Evolutionary conservation across 2,888 invertebrate genomes (phyloP).

Genomic region (Cosmopolites sordidus): DNA sequence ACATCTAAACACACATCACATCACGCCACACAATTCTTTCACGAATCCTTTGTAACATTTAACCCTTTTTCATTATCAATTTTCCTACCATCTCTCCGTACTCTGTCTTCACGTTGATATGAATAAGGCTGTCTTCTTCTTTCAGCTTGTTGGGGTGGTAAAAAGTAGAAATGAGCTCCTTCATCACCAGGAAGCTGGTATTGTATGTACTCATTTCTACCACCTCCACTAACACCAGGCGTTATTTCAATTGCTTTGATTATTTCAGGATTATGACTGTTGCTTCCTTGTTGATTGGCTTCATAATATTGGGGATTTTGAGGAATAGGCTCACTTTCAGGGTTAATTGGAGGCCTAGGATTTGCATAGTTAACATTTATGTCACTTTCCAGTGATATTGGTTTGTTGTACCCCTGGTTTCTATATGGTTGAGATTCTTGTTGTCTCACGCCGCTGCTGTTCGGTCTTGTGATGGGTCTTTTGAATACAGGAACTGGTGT

Average conservation of each 20-base stretch:
- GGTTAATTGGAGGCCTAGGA: conserved; percentile 64
- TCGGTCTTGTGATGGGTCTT: conserved; percentile 6
- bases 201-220: conserved; percentile 58
- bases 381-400: conserved; percentile 58
- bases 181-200: conserved; percentile 71
- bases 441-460: conserved; percentile 7
- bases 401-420: conserved; percentile 27
- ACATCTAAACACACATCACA: conserved; percentile 1
- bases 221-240: conserved; percentile 40
- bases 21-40: no score
- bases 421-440: conserved; percentile 4
- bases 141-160: conserved; percentile 63
- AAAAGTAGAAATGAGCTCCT: conserved; percentile 73
- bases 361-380: conserved; percentile 67
- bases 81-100: conserved; percentile 6
- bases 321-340: conserved; percentile 52
- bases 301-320: conserved; percentile 28
- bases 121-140: conserved; percentile 44
- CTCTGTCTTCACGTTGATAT: conserved; percentile 33
- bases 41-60: no score
- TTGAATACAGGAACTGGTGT: conserved; percentile 42
- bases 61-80: no score
- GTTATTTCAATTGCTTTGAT: conserved; percentile 41
- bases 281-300: conserved; percentile 28
- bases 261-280: conserved; percentile 35